Conservation (phyloP, 1,140 invertebrate species). For the Pantala flavescens region DNA sequence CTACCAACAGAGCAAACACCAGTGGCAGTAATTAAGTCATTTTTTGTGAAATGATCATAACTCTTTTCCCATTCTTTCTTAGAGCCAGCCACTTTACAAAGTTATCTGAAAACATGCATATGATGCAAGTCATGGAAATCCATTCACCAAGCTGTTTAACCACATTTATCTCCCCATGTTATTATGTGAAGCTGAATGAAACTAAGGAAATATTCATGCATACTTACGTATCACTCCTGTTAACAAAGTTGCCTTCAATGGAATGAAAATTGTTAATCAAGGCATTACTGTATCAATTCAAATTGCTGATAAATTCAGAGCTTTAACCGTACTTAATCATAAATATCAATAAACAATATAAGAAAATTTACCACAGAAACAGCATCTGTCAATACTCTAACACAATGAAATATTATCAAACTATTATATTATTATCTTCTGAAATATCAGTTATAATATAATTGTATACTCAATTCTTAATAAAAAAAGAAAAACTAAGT, state of each 20-base stretch:
- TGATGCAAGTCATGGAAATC: background rate
- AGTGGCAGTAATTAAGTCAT: no score
- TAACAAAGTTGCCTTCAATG: background rate
- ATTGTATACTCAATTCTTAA: background rate
- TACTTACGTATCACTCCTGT: background rate
- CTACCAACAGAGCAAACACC: no score
- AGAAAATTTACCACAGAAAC: no score
- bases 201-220: no score
- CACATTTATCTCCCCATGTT: background rate
- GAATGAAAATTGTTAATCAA: constrained; percentile 18
- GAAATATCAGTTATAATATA: background rate
- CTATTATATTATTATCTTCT: no score
- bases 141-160: background rate
- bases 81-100: background rate
- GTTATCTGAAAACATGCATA: background rate
- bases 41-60: no score
- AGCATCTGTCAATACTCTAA: no score
- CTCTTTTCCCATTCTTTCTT: background rate
- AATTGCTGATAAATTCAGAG: background rate
- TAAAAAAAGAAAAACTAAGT: background rate
- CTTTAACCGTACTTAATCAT: no score
- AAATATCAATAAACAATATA: no score
- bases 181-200: no score
- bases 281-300: background rate
- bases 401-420: no score